Evolutionary conservation across 2,888 invertebrate genomes (phyloP).

Genomic region (Cheilosia urbana): DNA sequence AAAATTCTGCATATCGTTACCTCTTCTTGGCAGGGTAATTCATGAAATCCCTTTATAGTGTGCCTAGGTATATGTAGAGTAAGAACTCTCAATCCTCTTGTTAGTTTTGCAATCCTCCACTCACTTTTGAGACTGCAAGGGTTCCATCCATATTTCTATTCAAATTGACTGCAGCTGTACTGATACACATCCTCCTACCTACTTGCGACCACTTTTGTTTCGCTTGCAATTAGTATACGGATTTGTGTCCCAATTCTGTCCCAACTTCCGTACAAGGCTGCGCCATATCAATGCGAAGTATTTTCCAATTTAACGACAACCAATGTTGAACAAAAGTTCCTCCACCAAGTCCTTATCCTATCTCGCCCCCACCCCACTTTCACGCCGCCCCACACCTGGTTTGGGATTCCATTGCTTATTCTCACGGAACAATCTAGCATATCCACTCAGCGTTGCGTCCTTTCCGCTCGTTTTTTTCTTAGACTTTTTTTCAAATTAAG

Average conservation of each 20-base stretch:
- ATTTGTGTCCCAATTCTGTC: constrained; percentile 6
- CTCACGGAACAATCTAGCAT: constrained; percentile 42
- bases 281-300: constrained; percentile 5
- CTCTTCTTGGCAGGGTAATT: too few relatives aligned
- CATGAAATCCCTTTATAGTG: too few relatives aligned
- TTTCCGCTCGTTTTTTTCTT: constrained; percentile 4
- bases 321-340: constrained; percentile 51
- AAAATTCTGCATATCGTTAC: too few relatives aligned
- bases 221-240: not conserved
- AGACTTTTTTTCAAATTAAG: constrained; percentile 72
- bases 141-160: too few relatives aligned
- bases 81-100: too few relatives aligned
- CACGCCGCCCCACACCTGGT: constrained; percentile 30
- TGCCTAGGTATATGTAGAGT: too few relatives aligned
- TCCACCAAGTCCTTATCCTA: not conserved
- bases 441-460: constrained; percentile 32
- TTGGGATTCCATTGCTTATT: constrained; percentile 19
- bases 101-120: too few relatives aligned
- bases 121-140: too few relatives aligned
- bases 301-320: constrained; percentile 62
- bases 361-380: not conserved
- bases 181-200: too few relatives aligned
- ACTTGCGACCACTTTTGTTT: too few relatives aligned
- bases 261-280: constrained; percentile 15
- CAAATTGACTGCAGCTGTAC: too few relatives aligned